Base-by-base conservation (phyloP, 2,113 vertebrate species). In the Microcebus ravelobensis region DNA sequence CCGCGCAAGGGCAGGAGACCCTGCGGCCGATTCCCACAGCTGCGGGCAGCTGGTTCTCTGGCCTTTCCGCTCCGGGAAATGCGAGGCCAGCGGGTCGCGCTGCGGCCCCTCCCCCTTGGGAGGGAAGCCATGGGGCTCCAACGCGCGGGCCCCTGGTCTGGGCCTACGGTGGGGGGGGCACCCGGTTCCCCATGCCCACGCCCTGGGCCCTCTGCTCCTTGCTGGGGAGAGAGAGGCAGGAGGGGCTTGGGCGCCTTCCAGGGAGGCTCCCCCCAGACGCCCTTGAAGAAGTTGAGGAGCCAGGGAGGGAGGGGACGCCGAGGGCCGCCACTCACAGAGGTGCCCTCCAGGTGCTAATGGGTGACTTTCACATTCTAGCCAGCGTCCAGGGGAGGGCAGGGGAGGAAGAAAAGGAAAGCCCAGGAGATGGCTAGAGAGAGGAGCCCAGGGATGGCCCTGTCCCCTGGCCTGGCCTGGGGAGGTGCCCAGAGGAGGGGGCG, bases 401-500 rank as follows among this genome's bases (percentile, higher is more conserved):
- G 12, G 31, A 67, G 0, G 20, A 73, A 31, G 34, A 39, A 50
- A 29, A 52, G 17, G 55, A 27, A 95, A 57, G 67, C 59, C 68
- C 31, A 6, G 12, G 1, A 34, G 8, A 36, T 15, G 79, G 31
- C 13, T 34, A n/a, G 29, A 77, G 67, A 39, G n/a, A 29, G 63
- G 21, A 5, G 12, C 8, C 0, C 7, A 4, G 55, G 25, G 23
- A 20, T 9, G 4, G 23, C 0, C 1, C 27, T 4, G 48, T 31
- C 59, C 45, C 79, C 36, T 1, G 25, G 45, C 67, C 59, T 12
- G 36, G 23, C 3, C 34, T 27, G 2, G 8, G 50, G 39, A 63
- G 23, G 23, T 59, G 61, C 52, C 55, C 27, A 11, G 52, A 12
- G 52, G 29, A 45, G 42, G 36, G 39, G 81, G 36, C 65, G 29